Percentiles rank a stretch among this genome's conserved stretches.
These are phyloP conservation scores for Cepaea hortensis DNA, from an alignment of 2,888 invertebrate genomes.

Conservation along the genomic window DNA sequence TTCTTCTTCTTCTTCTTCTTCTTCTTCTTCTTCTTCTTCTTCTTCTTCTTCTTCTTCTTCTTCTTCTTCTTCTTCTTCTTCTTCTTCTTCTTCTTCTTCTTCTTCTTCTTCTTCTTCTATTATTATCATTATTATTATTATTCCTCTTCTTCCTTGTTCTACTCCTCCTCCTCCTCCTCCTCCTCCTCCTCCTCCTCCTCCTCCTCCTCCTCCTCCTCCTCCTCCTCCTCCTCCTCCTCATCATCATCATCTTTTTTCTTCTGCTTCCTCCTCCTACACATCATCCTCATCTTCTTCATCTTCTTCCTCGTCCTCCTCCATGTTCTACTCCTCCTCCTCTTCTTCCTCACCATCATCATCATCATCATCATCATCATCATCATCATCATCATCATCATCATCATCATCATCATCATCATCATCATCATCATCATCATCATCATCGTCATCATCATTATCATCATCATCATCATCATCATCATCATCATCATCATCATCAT, in stretches of 20 bases:
- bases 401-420: neutral
- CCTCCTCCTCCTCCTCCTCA: too few species aligned
- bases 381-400: too few species aligned
- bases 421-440: neutral
- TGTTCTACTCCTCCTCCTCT: neutral
- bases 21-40: constrained; percentile 30
- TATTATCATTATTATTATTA: neutral
- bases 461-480: neutral
- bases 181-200: too few species aligned
- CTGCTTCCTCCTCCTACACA: too few species aligned
- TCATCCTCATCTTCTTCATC: too few species aligned
- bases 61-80: constrained; percentile 14
- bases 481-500: neutral
- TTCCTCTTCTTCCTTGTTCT: too few species aligned
- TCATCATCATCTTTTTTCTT: too few species aligned
- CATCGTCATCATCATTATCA: neutral
- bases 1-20: constrained; percentile 15
- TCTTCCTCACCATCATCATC: neutral
- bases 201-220: too few species aligned
- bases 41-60: constrained; percentile 19
- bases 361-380: too few species aligned
- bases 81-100: constrained; percentile 17
- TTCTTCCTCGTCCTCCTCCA: neutral
- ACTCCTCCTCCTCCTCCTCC: too few species aligned
- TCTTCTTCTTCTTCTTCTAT: constrained; percentile 13